Base-by-base conservation (phyloP, 1,140 invertebrate genomes). In the Drosophila ohnishii region DNA sequence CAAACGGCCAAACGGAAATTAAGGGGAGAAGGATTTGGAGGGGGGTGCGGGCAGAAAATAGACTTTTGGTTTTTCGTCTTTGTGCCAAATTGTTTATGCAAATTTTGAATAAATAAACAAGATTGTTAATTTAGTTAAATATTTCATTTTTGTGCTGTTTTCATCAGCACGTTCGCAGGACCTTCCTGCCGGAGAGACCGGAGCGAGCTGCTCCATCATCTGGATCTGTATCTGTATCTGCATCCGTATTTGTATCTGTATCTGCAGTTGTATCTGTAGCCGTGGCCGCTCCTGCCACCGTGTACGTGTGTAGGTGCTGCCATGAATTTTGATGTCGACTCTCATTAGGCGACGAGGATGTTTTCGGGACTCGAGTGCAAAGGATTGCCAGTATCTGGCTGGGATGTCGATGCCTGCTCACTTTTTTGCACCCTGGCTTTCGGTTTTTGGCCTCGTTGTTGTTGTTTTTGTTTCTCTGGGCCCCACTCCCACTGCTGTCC, bases 31-130 rank as follows among this genome's bases (percentile, higher is more conserved):
- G 22, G 28, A 5, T 34, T 50, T 9, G 39, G n/a, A 9, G 14
- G 50, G 50, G 6, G 28, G 28, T 9, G 14, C 11, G 14, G 44
- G 39, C 30, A 16, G 22, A 64, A 80, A 84, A 88, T 88, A 88
- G 84, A 89, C 80, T 88, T 88, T 88, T 88, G 84, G 85, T 88
- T 88, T 88, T 89, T 88, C 84, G 86, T 88, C 84, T 88, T 86
- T 87, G n/a, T 78, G 63, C 80, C 77, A 88, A 88, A 88, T 88
- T 88, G 85, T 88, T 88, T 88, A 88, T 88, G 84, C 84, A 88
- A 88, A 88, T 88, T 84, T 88, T 89, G 84, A 89, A 88, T 88
- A 88, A 88, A 88, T 88, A 88, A 88, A 88, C 84, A 88, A 88
- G 80, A 88, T 88, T 88, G 84, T 88, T 88, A 88, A 88, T 88